phyloP scores from a whole-genome alignment of 2,797 vertebrate genomes.

The Adelosebastes latens region DNA sequence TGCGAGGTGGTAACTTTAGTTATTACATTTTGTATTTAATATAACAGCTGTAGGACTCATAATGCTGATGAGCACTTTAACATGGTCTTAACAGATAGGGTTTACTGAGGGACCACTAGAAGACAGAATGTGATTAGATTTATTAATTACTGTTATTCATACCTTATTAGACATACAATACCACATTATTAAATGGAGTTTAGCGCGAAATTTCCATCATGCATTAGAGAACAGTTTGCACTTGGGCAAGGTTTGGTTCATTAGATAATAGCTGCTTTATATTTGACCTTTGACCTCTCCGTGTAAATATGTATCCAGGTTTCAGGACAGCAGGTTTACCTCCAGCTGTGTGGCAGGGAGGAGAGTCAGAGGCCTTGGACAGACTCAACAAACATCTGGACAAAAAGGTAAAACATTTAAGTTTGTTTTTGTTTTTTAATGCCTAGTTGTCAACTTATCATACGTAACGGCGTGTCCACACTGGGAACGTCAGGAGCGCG shows the following conservation, averaged over 20 bases:
- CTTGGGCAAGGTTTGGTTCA: neutral
- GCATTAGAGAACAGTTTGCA: neutral
- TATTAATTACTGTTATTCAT: neutral
- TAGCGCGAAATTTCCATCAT: neutral
- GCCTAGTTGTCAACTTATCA: neutral
- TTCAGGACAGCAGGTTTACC: constrained; percentile 88
- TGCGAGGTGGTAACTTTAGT: neutral
- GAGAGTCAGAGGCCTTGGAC: constrained; percentile 93
- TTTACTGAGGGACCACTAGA: neutral
- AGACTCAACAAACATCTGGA: constrained; percentile 95
- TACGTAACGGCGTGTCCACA: neutral
- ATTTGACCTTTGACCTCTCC: neutral
- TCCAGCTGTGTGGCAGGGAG: constrained; percentile 91
- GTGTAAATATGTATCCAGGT: constrained; percentile 76
- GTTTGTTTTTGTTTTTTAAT: neutral
- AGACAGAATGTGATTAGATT: neutral
- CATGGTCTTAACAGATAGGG: no score
- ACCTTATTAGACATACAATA: neutral
- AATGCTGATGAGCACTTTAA: neutral
- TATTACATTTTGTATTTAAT: neutral
- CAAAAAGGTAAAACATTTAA: constrained; percentile 88
- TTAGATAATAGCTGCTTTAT: neutral
- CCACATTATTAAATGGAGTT: neutral
- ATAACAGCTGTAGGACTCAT: neutral
- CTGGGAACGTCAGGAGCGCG: no score